These are phyloP conservation scores for Subacronicta megacephala DNA, from an alignment of 2,888 invertebrate genomes.

Conservation along the genomic window DNA sequence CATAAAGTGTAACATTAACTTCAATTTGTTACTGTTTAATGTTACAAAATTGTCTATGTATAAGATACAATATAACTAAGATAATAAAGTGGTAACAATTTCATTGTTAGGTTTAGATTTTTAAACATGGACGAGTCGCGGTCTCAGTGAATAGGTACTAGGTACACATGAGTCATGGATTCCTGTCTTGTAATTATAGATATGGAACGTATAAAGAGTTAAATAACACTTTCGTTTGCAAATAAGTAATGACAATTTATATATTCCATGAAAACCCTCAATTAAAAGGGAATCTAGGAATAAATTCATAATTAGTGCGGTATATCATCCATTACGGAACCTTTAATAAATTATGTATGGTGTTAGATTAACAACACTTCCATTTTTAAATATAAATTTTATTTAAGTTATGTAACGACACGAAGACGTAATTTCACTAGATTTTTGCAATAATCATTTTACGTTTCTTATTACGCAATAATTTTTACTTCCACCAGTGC, in stretches of 20 bases:
- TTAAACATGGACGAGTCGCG: conserved; percentile 16
- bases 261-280: too few species aligned
- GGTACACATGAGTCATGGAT: conserved; percentile 43
- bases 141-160: conserved; percentile 14
- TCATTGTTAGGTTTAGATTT: conserved; percentile 35
- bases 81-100: conserved; percentile 12
- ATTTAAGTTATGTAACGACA: conserved; percentile 37
- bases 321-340: neutral
- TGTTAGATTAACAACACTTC: conserved; percentile 18
- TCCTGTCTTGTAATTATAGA: conserved; percentile 22
- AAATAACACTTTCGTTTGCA: conserved; percentile 4
- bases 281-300: too few species aligned
- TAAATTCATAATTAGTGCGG: too few species aligned
- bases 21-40: too few species aligned
- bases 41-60: too few species aligned
- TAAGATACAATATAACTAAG: too few species aligned
- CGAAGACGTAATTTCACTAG: conserved; percentile 40
- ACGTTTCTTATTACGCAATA: conserved; percentile 31
- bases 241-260: too few species aligned
- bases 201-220: conserved; percentile 13
- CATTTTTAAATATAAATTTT: conserved; percentile 24
- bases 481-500: conserved; percentile 8
- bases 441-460: conserved; percentile 29
- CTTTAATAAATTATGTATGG: conserved; percentile 2
- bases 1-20: too few species aligned